Percentiles rank a stretch among this genome's conserved stretches.
Evolutionary conservation across 2,797 vertebrate genomes (phyloP).

Genomic region (Pteropus rufus): DNA sequence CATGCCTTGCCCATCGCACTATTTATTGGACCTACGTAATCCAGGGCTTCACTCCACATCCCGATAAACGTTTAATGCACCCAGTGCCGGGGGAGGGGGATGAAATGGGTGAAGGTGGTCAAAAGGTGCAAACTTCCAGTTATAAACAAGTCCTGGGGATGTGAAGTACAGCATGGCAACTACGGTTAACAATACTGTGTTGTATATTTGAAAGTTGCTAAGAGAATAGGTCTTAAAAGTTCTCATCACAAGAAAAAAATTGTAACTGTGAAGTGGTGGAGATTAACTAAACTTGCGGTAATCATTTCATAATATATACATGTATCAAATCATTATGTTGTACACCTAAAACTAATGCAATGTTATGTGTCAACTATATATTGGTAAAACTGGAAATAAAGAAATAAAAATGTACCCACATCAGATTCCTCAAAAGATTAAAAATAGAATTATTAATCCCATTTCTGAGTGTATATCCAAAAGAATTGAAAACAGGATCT

Average conservation of each 20-base stretch:
- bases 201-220: background rate
- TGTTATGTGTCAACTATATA: background rate
- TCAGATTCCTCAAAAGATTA: background rate
- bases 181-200: background rate
- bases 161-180: background rate
- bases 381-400: background rate
- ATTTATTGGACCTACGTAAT: background rate
- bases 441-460: background rate
- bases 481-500: background rate
- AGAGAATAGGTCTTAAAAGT: background rate
- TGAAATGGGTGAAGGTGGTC: background rate
- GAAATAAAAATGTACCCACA: background rate
- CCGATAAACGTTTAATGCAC: background rate
- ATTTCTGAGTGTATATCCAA: background rate
- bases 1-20: background rate
- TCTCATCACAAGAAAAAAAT: background rate
- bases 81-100: accelerated
- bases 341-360: background rate
- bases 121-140: background rate
- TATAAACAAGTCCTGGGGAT: background rate
- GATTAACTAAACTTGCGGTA: background rate
- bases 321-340: background rate
- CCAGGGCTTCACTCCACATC: background rate
- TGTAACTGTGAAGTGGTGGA: background rate
- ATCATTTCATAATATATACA: background rate